Percentiles rank a stretch among this genome's conserved stretches.
Evolutionary conservation across 1,140 invertebrate genomes (phyloP).

Genomic region (Chrysoperla carnea): DNA sequence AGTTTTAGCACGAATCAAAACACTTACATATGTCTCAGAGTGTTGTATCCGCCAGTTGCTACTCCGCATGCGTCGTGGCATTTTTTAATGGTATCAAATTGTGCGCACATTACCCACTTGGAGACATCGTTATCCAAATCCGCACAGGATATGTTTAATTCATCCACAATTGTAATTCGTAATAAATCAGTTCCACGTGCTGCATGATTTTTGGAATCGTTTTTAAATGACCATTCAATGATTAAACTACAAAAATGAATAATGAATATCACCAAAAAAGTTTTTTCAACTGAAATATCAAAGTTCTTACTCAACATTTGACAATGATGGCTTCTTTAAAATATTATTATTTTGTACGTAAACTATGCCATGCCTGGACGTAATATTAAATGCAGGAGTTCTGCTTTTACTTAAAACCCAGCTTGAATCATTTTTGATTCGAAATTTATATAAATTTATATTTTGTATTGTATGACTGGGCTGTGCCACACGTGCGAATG

Average conservation of each 20-base stretch:
- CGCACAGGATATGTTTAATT: constrained; percentile 16
- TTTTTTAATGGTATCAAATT: constrained; percentile 23
- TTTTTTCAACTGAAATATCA: neutral
- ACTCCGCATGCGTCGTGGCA: constrained; percentile 32
- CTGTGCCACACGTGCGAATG: constrained; percentile 21
- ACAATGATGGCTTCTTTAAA: constrained; percentile 18
- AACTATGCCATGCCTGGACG: constrained; percentile 31
- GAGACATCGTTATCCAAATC: constrained; percentile 15
- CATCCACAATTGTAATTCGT: constrained; percentile 22
- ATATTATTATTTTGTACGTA: constrained; percentile 27
- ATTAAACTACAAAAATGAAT: constrained; percentile 19
- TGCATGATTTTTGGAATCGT: constrained; percentile 6
- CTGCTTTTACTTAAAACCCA: constrained; percentile 14
- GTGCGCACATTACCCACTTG: constrained; percentile 25
- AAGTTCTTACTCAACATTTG: constrained; percentile 19
- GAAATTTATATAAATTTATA: constrained; percentile 9
- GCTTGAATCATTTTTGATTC: constrained; percentile 5
- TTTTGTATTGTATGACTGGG: constrained; percentile 15
- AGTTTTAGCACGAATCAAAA: no score
- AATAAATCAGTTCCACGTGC: constrained; percentile 20
- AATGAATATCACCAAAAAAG: constrained; percentile 6
- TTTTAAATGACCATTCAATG: constrained; percentile 27
- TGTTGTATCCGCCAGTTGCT: constrained; percentile 23
- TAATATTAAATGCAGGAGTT: constrained; percentile 29
- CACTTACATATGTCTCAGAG: constrained; percentile 12